A percentile compares a stretch with the other conserved stretches of the same genome.
Conservation (phyloP, 2,797 vertebrate species). For the Mus spretus region DNA sequence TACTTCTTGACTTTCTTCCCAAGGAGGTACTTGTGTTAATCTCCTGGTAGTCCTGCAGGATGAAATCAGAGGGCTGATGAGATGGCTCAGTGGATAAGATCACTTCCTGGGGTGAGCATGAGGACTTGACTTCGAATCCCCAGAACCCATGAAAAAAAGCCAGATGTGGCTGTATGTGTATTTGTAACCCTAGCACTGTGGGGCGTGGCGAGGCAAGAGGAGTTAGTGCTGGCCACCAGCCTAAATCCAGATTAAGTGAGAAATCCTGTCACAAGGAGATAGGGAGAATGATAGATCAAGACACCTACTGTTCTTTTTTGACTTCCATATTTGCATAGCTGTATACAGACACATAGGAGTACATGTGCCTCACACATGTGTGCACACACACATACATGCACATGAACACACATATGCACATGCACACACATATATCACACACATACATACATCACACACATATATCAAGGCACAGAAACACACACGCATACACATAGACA, state of each 20-base stretch:
- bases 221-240: neutral
- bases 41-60: accelerated
- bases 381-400: neutral
- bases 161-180: too few relatives aligned
- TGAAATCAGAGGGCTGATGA: neutral
- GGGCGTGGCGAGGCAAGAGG: neutral
- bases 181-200: neutral
- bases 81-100: neutral
- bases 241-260: neutral
- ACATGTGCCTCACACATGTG: neutral
- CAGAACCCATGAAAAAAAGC: neutral
- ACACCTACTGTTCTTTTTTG: neutral
- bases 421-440: neutral
- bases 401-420: neutral
- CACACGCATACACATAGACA: neutral
- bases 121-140: neutral
- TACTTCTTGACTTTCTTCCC: neutral
- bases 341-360: neutral
- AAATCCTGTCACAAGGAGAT: neutral
- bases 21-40: neutral
- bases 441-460: neutral
- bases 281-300: neutral
- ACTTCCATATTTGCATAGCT: neutral
- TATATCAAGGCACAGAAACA: neutral
- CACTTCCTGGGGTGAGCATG: neutral